Evolutionary conservation across 1,140 invertebrate species (phyloP).

Genomic region (Bicyclus anynana): DNA sequence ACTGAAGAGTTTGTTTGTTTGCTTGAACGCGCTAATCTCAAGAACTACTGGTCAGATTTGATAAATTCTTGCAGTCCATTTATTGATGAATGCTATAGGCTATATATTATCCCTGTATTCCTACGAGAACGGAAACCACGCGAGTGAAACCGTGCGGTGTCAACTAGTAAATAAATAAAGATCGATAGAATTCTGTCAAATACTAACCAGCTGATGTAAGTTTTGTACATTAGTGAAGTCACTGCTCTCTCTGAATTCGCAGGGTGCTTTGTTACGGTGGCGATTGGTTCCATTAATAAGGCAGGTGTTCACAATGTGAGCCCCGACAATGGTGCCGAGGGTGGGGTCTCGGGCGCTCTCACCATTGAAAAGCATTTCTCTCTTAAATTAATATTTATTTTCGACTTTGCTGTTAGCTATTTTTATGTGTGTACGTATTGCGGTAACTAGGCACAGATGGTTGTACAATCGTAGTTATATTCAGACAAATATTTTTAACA

Average conservation of each 20-base stretch:
- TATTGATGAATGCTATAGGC: too few relatives aligned
- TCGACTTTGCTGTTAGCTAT: conserved; percentile 2
- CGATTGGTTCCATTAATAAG: conserved; percentile 48
- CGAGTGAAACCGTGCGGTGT: too few relatives aligned
- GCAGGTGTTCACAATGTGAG: conserved; percentile 59
- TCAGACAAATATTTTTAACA: too few relatives aligned
- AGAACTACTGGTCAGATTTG: too few relatives aligned
- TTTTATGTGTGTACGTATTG: conserved; percentile 1
- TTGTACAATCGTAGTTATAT: not conserved
- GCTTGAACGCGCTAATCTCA: too few relatives aligned
- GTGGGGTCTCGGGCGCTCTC: conserved; percentile 30
- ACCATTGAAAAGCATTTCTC: conserved; percentile 28
- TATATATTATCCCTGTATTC: too few relatives aligned
- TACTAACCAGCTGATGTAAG: conserved; percentile 14
- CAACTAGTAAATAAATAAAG: too few relatives aligned
- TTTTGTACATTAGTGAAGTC: conserved; percentile 13
- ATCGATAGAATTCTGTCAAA: not conserved
- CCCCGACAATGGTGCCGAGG: conserved; percentile 35
- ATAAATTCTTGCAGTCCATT: too few relatives aligned
- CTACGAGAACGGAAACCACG: too few relatives aligned
- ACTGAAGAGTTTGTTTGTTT: too few relatives aligned
- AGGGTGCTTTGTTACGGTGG: conserved; percentile 22
- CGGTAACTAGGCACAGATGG: not conserved
- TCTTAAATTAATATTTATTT: conserved; percentile 29
- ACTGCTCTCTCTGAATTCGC: conserved; percentile 17